These are phyloP conservation scores for Baccha elongata DNA, from an alignment of 2,888 invertebrate species.

Conservation along the genomic window DNA sequence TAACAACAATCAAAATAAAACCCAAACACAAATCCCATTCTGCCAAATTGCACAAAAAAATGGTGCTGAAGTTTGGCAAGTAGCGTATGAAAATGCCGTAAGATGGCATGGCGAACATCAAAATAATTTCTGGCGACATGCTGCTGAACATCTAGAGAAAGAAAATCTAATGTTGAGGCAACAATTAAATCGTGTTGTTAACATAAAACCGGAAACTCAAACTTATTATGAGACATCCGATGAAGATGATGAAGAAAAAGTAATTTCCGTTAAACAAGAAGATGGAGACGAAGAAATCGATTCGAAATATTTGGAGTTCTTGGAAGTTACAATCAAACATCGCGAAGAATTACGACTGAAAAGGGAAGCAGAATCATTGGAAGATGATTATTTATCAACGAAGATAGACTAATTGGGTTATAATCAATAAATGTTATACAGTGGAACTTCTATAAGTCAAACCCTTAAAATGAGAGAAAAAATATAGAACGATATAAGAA, in stretches of 20 bases:
- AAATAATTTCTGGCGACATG: constrained; percentile 60
- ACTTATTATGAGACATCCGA: constrained; percentile 47
- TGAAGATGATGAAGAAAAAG: constrained; percentile 14
- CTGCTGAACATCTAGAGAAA: constrained; percentile 37
- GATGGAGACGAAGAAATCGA: constrained; percentile 33
- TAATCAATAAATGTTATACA: too few species aligned
- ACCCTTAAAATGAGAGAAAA: too few species aligned
- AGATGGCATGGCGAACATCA: constrained; percentile 68
- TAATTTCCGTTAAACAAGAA: not conserved
- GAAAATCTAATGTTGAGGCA: constrained; percentile 50
- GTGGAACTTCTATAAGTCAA: too few species aligned
- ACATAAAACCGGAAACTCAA: not conserved
- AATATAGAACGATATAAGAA: too few species aligned
- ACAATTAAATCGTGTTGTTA: constrained; percentile 21
- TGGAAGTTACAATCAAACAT: constrained; percentile 60
- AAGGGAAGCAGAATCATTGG: constrained; percentile 8
- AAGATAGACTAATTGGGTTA: not conserved
- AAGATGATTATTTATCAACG: not conserved
- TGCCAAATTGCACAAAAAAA: not conserved
- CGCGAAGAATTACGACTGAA: constrained; percentile 49
- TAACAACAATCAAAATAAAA: constrained; percentile 39
- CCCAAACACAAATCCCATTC: not conserved
- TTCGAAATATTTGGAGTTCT: constrained; percentile 60
- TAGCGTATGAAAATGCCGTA: constrained; percentile 59
- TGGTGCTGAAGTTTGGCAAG: constrained; percentile 48